Conservation (phyloP, 1,140 invertebrate species). For the Hesperophylax magnus region DNA sequence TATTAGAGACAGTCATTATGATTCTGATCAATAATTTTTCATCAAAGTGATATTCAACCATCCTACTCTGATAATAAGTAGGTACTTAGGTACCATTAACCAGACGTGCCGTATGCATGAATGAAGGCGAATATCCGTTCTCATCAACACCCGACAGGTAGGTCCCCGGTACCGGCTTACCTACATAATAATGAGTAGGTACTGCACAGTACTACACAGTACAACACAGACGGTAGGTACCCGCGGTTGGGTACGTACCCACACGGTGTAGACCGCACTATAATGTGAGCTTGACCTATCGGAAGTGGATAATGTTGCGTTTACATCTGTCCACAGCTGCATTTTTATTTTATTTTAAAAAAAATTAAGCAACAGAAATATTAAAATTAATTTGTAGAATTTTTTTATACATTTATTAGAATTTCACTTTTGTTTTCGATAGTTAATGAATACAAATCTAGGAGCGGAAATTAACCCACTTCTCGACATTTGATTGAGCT, state of each 20-base stretch:
- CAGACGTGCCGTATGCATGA: constrained; percentile 4
- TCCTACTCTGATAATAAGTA: not conserved
- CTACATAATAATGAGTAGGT: not conserved
- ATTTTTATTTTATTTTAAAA: not conserved
- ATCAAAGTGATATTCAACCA: not conserved
- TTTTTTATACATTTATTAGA: too few relatives aligned
- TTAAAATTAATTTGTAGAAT: too few relatives aligned
- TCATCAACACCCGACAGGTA: not conserved
- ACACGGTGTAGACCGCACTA: not conserved
- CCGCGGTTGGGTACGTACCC: not conserved
- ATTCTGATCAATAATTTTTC: not conserved
- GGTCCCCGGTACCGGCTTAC: not conserved
- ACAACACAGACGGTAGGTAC: too few relatives aligned
- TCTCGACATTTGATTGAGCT: too few relatives aligned
- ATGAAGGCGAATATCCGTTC: constrained; percentile 10
- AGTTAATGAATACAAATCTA: too few relatives aligned
- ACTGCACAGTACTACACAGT: too few relatives aligned
- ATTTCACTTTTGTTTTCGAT: too few relatives aligned
- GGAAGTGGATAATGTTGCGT: not conserved
- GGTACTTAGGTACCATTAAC: not conserved
- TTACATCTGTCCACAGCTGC: not conserved
- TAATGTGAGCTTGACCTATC: not conserved
- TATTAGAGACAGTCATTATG: too few relatives aligned
- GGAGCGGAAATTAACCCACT: too few relatives aligned
- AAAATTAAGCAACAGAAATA: too few relatives aligned